These are phyloP conservation scores for Slavum lentiscoides DNA, from an alignment of 2,888 invertebrate genomes.

Conservation along the genomic window DNA sequence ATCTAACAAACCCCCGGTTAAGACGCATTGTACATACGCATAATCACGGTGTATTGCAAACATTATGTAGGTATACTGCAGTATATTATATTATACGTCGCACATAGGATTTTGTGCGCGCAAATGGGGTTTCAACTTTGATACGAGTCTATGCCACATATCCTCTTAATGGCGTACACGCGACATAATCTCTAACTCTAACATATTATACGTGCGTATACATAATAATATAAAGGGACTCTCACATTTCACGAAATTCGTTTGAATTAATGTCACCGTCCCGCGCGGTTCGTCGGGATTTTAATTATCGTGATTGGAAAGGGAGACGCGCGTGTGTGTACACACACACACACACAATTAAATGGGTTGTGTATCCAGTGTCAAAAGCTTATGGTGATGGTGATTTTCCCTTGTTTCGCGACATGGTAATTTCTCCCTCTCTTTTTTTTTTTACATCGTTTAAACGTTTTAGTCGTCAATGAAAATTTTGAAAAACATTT, in stretches of 20 bases:
- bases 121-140: background rate
- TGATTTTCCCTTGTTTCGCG: background rate
- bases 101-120: background rate
- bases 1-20: too few relatives aligned
- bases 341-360: background rate
- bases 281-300: background rate
- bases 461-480: background rate
- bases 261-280: slow-evolving; percentile 7
- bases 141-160: background rate
- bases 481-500: background rate
- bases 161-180: too few relatives aligned
- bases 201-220: background rate
- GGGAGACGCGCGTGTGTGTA: background rate
- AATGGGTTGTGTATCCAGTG: slow-evolving; percentile 1
- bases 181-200: too few relatives aligned
- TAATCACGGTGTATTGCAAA: too few relatives aligned
- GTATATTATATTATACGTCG: background rate
- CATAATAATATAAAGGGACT: background rate
- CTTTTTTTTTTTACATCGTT: background rate
- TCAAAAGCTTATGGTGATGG: background rate
- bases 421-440: background rate
- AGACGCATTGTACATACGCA: too few relatives aligned
- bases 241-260: background rate
- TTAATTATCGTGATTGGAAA: slow-evolving; percentile 21
- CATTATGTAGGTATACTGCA: too few relatives aligned